phyloP scores from a whole-genome alignment of 2,888 invertebrate genomes.

The Meiosimyza decipiens region DNA sequence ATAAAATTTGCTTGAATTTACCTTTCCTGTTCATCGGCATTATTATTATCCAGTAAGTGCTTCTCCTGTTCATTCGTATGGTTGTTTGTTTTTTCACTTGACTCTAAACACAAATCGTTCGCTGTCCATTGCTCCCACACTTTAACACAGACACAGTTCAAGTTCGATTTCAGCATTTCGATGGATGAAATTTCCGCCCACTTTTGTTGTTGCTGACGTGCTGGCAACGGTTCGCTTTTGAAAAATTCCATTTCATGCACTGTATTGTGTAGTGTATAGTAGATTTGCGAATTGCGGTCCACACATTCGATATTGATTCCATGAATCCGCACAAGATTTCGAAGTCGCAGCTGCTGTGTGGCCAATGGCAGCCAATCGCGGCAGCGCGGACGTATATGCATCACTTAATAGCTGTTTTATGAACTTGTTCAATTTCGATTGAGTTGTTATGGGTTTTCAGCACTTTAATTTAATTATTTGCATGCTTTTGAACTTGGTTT shows the following conservation, averaged over 20 bases:
- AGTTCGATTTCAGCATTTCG: slow-evolving; percentile 69
- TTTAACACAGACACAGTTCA: slow-evolving; percentile 62
- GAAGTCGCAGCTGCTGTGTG: slow-evolving; percentile 85
- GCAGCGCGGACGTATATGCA: slow-evolving; percentile 59
- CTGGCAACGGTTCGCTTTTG: slow-evolving; percentile 78
- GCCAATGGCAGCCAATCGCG: slow-evolving; percentile 72
- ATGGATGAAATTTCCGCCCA: slow-evolving; percentile 84
- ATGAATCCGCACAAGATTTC: slow-evolving; percentile 82
- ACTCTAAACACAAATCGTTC: neutral
- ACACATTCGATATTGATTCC: slow-evolving; percentile 71
- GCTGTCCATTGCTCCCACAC: slow-evolving; percentile 57
- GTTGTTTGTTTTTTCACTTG: neutral
- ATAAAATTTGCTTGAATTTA: neutral
- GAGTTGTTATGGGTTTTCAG: neutral
- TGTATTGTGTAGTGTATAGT: slow-evolving; percentile 83
- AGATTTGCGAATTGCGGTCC: slow-evolving; percentile 70
- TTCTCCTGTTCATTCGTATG: neutral
- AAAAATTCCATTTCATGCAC: slow-evolving; percentile 87
- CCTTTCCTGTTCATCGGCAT: slow-evolving; percentile 10
- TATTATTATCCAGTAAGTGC: neutral
- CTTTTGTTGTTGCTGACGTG: slow-evolving; percentile 75
- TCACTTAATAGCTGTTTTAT: slow-evolving; percentile 38
- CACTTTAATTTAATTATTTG: slow-evolving; percentile 27
- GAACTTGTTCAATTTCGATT: neutral
- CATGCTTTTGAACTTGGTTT: slow-evolving; percentile 20